Base-by-base conservation (phyloP, 2,888 invertebrate species). In the Tetheella fluctuosa region DNA sequence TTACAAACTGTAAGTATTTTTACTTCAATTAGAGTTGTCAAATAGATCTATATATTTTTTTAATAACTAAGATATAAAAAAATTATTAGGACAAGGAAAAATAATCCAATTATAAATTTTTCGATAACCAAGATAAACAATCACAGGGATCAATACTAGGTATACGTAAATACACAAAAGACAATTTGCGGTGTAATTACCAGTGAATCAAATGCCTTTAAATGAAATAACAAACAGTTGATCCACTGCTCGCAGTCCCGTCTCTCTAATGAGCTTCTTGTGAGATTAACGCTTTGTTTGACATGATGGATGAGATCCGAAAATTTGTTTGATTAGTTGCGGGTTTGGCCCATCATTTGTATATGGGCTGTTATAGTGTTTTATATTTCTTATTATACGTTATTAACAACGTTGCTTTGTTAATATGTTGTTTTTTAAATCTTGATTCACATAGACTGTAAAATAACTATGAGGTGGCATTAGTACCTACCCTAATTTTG, bases 291-390 rank as follows among this genome's bases (percentile, higher is more conserved):
- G 80, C 79, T 76, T 71, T 74, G 78, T 76, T 78, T 81, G 84
- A 87, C 84, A 72, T 91, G 91, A 92, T 91, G 88, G 88, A 92
- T 89, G 90, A 77, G 85, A 77, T 84, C 75, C 79, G 83, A 85
- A 81, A 81, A 86, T 87, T 77, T 90, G 86, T 91, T 90, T 90
- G 90, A 89, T 90, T 88, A 86, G 86, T 77, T 81, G 80, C 83
- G 78, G 77, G 71, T 61, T 59, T 37, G 42, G 58, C 59, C 71
- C 69, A 75, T 82, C 80, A 79, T 82, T 84, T 82, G 75, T 74
- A 75, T 79, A 80, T 77, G 71, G 77, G 73, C 73, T 69, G 70
- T 76, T 48, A 77, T 79, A 77, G 69, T 70, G 73, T 77, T 81
- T 80, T 80, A 73, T 62, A 68, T 64, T 59, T 63, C 68, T 65